These are phyloP conservation scores for Condylostylus longicornis DNA, from an alignment of 1,140 invertebrate genomes.

Conservation along the genomic window DNA sequence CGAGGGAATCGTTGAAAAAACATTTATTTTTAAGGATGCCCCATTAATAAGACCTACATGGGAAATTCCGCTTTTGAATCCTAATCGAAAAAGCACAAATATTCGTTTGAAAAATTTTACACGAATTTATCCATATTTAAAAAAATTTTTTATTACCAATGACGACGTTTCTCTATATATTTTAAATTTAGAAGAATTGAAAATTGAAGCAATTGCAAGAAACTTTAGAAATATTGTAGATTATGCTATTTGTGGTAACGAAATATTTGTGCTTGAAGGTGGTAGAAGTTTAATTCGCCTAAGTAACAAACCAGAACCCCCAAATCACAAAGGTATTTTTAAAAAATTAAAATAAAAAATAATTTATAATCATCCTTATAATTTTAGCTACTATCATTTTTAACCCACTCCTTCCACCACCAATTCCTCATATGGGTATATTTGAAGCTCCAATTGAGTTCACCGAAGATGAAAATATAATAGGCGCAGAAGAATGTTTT, in stretches of 20 bases:
- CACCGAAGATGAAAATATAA: conserved; percentile 17
- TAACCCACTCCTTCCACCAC: conserved; percentile 25
- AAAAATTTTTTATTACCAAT: conserved; percentile 57
- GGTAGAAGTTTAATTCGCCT: conserved; percentile 45
- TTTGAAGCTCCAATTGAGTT: conserved; percentile 20
- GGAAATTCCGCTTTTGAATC: conserved; percentile 53
- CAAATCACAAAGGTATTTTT: conserved; percentile 15
- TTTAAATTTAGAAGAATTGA: conserved; percentile 48
- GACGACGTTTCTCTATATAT: conserved; percentile 55
- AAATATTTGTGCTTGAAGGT: conserved; percentile 60
- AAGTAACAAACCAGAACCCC: conserved; percentile 31
- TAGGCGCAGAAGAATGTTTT: conserved; percentile 38
- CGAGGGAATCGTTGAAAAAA: conserved; percentile 63
- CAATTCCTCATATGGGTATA: conserved; percentile 19
- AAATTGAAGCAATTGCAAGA: conserved; percentile 36
- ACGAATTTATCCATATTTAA: conserved; percentile 47
- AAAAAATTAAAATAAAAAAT: not conserved
- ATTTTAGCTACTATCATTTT: conserved; percentile 21
- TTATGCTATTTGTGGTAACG: conserved; percentile 31
- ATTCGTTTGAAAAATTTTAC: conserved; percentile 41
- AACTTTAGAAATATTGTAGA: conserved; percentile 31
- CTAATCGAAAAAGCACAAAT: conserved; percentile 36
- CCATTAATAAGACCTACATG: conserved; percentile 39
- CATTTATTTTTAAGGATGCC: conserved; percentile 64
- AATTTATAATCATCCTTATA: not conserved